A percentile compares a stretch with the other conserved stretches of the same genome.
Conservation (phyloP, 2,113 vertebrate species). For the Acrocephalus kingi region DNA sequence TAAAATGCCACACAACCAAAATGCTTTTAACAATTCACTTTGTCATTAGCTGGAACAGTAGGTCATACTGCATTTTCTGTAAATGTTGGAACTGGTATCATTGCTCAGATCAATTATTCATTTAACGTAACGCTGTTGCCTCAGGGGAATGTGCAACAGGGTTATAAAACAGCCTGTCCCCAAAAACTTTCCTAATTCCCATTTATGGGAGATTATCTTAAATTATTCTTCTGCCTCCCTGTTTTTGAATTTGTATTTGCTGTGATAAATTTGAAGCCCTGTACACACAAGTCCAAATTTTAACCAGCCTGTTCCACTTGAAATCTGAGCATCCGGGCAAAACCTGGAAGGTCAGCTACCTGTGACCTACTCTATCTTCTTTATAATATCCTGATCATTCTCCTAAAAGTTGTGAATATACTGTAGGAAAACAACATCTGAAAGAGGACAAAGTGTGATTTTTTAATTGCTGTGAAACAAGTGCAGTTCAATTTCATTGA, state of each 20-base stretch:
- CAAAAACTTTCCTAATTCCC: neutral
- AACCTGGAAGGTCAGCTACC: neutral
- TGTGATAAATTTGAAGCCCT: neutral
- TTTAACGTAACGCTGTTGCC: neutral
- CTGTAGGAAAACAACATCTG: neutral
- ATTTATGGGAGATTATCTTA: neutral
- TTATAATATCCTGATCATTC: neutral
- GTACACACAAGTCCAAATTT: neutral
- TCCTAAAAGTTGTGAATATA: neutral
- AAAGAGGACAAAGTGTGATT: neutral
- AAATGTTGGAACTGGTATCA: neutral
- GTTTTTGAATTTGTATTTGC: neutral
- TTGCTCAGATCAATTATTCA: neutral
- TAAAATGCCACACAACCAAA: neutral
- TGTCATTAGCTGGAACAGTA: neutral
- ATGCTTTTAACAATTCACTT: neutral
- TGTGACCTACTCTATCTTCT: neutral
- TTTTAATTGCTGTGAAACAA: neutral
- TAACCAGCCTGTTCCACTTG: neutral
- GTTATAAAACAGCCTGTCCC: neutral
- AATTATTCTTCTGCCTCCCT: neutral
- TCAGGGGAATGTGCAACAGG: neutral
- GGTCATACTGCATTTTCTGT: neutral
- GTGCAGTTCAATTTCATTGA: neutral
- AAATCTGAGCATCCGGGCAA: neutral